Evolutionary conservation across 2,797 vertebrate species (phyloP).

Genomic region (Serranus cabrilla): DNA sequence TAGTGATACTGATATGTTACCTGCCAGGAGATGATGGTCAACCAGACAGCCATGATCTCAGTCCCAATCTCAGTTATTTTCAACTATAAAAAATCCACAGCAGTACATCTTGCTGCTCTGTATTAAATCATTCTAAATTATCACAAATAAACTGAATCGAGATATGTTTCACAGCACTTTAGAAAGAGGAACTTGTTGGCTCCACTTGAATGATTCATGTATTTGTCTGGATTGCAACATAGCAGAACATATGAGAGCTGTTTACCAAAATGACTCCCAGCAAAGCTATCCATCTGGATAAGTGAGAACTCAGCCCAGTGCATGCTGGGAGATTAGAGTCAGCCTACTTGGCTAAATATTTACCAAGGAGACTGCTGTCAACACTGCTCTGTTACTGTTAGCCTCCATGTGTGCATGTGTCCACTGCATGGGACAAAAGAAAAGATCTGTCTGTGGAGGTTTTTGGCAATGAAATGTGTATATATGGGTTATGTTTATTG

Average conservation of each 20-base stretch:
- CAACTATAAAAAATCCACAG: not conserved
- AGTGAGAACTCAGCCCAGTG: constrained; percentile 65
- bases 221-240: constrained; percentile 72
- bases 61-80: not conserved
- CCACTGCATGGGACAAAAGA: not conserved
- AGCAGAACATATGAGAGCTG: constrained; percentile 82
- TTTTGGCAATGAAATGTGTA: not conserved
- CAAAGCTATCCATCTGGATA: constrained; percentile 77
- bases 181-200: constrained; percentile 27
- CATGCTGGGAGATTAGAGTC: constrained; percentile 79
- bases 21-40: not conserved
- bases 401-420: constrained; percentile 18
- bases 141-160: not conserved
- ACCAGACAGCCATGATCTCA: not conserved
- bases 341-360: constrained; percentile 75
- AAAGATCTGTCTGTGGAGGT: not conserved
- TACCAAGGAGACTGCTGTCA: constrained; percentile 74
- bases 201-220: constrained; percentile 47
- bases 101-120: not conserved
- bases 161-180: constrained; percentile 8
- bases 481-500: not conserved
- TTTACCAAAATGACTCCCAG: constrained; percentile 74
- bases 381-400: constrained; percentile 60
- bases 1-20: not conserved
- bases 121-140: not conserved